These are phyloP conservation scores for Chaitophorus viminalis DNA, from an alignment of 2,888 invertebrate genomes.

Conservation along the genomic window DNA sequence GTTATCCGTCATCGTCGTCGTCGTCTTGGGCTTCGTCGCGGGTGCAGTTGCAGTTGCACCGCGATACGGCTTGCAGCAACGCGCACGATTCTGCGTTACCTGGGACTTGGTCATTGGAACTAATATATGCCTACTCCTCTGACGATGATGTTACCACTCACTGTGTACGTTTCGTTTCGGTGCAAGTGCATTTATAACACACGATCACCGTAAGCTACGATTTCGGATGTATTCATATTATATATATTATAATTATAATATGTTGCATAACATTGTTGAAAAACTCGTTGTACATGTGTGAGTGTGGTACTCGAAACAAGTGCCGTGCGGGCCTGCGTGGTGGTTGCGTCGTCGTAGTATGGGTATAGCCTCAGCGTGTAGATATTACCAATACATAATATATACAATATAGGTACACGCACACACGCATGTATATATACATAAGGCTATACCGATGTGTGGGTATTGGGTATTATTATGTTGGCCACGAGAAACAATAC, in stretches of 20 bases:
- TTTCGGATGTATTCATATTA: no score
- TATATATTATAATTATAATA: no score
- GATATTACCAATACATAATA: no score
- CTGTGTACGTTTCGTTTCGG: not conserved
- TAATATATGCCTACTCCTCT: no score
- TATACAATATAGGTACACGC: no score
- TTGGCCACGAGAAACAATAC: no score
- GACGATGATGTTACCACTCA: no score
- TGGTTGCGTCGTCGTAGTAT: not conserved
- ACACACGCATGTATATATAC: no score
- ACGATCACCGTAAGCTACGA: not conserved
- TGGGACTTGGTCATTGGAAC: not conserved
- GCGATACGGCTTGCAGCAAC: not conserved
- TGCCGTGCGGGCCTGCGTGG: not conserved
- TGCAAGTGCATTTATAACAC: not conserved
- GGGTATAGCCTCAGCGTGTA: not conserved
- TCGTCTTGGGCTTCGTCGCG: no score
- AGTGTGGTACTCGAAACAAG: not conserved
- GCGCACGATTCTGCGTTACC: not conserved
- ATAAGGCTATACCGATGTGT: no score
- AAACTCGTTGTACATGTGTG: not conserved
- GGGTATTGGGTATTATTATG: no score
- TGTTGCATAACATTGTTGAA: not conserved
- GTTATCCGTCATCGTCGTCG: not conserved
- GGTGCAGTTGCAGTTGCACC: not conserved